phyloP scores from a whole-genome alignment of 2,888 invertebrate genomes.

The Galerucella calmariensis region DNA sequence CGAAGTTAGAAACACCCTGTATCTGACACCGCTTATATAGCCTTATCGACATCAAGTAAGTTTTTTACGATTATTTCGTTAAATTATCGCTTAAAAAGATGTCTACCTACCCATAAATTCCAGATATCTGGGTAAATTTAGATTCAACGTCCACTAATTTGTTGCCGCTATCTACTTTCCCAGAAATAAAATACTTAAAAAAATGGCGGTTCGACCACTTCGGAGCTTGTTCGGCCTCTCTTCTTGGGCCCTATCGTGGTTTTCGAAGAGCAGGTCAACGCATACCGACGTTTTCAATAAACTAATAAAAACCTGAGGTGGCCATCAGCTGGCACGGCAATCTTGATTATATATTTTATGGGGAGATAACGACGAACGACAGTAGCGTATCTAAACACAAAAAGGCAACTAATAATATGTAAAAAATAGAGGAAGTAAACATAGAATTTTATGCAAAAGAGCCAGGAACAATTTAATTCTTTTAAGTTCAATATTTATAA shows the following conservation, averaged over 20 bases:
- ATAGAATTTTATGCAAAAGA: too few relatives aligned
- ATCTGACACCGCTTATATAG: conserved; percentile 11
- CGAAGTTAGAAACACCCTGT: background rate
- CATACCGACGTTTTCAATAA: conserved; percentile 45
- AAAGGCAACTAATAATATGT: too few relatives aligned
- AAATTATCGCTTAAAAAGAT: conserved; percentile 30
- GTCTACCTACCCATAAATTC: conserved; percentile 31
- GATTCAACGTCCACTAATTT: conserved; percentile 21
- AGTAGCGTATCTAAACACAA: conserved; percentile 18
- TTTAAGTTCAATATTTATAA: too few relatives aligned
- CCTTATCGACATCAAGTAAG: conserved; percentile 26
- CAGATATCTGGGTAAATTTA: conserved; percentile 13
- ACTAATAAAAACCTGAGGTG: conserved; percentile 46
- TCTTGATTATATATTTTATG: conserved; percentile 43
- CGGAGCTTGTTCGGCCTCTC: conserved; percentile 23
- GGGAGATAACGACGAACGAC: conserved; percentile 33
- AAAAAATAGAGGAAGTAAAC: too few relatives aligned
- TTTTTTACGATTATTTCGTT: conserved; percentile 27
- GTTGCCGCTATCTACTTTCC: conserved; percentile 33
- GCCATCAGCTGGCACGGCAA: conserved; percentile 40
- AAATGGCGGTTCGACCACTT: conserved; percentile 47
- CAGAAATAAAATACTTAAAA: conserved; percentile 46
- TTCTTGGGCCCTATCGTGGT: conserved; percentile 40
- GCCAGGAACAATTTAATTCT: too few relatives aligned
- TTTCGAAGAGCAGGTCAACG: conserved; percentile 39